Evolutionary conservation across 2,888 invertebrate species (phyloP).

Genomic region (Eupelmus urozonus): DNA sequence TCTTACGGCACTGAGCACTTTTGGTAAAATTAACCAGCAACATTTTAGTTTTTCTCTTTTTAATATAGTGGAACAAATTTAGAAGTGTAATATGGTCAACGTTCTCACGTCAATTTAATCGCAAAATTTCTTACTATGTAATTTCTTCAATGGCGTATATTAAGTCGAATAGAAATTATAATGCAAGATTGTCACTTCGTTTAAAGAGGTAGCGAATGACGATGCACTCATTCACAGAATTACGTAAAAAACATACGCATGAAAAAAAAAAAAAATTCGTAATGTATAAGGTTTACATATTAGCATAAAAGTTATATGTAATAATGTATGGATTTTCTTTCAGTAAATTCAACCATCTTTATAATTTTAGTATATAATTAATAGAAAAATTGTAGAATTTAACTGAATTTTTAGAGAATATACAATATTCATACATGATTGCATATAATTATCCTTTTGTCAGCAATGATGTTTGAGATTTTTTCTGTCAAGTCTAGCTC

Average conservation of each 20-base stretch:
- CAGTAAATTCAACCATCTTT: conserved; percentile 2
- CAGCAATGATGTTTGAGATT: conserved; percentile 22
- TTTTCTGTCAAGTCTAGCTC: conserved; percentile 34
- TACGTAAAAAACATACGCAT: conserved; percentile 13
- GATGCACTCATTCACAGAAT: conserved; percentile 29
- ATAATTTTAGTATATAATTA: conserved; percentile 18
- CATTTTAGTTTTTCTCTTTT: conserved; percentile 11
- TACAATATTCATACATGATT: conserved; percentile 20
- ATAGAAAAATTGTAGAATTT: conserved; percentile 20
- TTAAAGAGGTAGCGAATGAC: conserved; percentile 32
- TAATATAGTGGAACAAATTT: conserved; percentile 28
- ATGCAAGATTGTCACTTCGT: conserved; percentile 38
- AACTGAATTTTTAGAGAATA: conserved; percentile 14
- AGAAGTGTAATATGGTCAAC: conserved; percentile 31
- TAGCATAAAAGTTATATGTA: conserved; percentile 17
- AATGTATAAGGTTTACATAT: conserved; percentile 22
- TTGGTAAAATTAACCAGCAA: conserved; percentile 24
- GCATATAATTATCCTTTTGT: conserved; percentile 27
- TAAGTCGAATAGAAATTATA: conserved; percentile 35
- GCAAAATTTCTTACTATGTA: conserved; percentile 24
- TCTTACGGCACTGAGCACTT: conserved; percentile 37
- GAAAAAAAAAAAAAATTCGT: conserved; percentile 26
- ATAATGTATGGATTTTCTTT: conserved; percentile 32
- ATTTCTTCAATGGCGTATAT: conserved; percentile 43
- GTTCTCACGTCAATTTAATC: conserved; percentile 43